Evolutionary conservation across 2,888 invertebrate species (phyloP), one percentile per base, ranked within the genome.

Genomic region (Zygogramma bicolorata): DNA sequence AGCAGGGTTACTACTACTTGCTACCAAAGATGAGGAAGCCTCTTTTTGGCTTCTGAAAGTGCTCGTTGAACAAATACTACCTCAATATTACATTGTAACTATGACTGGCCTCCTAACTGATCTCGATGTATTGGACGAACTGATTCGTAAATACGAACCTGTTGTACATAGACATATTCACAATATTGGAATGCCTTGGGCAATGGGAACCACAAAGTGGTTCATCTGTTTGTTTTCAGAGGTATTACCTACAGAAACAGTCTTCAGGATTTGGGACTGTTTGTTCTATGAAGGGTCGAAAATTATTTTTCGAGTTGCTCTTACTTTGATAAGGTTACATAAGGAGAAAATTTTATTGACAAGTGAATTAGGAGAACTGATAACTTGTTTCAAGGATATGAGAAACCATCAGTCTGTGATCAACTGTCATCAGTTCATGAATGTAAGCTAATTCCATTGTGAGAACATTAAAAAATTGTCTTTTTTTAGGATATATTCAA

Each of bases 261-360:
- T 97, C 49, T 89, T 97, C 22, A 90, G 98, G 83, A 94, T 98
- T 87, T 98, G 98, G 97, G 98, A 98, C 87, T 97, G 97, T 84
- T 88, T 98, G 72, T 97, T 98, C 88, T 94, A 94, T 81, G 98
- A 98, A 87, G 98, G 98, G 53, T 95, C 94, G 72, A 97, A 97
- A 88, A 93, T 98, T 79, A 89, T 98, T 77, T 95, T 98, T 85
- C 91, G 97, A 79, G 97, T 96, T 2, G 96, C 95, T 65, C 84
- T 98, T 77, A 93, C 96, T 8, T 89, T 98, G 79, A 93, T 98
- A 74, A 92, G 92, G 81, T 89, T 91, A 70, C 94, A 95, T 84
- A 90, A 90, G 81, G 88, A 90, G 10, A 90, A 90, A 75, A 92
- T 98, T 77, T 88, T 97, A 83, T 90, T 90, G 10, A 94, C 95